Evolutionary conservation across 2,888 invertebrate genomes (phyloP), one percentile per base, ranked within the genome.

Genomic region (Ennomos erosarius): DNA sequence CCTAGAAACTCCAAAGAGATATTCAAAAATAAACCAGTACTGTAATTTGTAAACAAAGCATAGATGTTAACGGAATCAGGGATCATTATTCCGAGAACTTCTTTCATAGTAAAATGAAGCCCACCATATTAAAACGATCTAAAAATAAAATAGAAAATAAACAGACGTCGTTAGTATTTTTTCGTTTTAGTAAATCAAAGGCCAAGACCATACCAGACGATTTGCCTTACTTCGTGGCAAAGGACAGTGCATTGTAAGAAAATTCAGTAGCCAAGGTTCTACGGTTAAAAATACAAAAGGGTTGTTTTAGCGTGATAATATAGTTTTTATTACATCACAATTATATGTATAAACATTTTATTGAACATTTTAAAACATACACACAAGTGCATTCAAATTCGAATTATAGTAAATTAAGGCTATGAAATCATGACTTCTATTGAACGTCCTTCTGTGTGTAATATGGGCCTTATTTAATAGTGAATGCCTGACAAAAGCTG

Each of bases 131-230:
- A 54, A 57, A 44, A 36, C 9, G 11, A 40, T 36, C 51, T 43
- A 47, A 55, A 52, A 42, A 54, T 55, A 58, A 48, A 53, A 36
- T 39, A 43, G 48, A 57, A 55, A 49, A 63, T 56, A 59, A 67
- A 60, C 61, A 59, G 64, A 60, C 60, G 45, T 50, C 65, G 54
- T 13, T 50, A 26, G 44, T 63, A 34, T 54, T 45, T 57, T 67
- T 54, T 71, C 46, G 16, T 72, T 70, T 71, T 64, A 64, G 48
- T 66, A 74, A 75, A 74, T 67, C 73, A 77, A 76, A 75, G 74
- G 70, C 71, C 65, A 71, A 71, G 74, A 71, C 71, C 63, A 64
- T 56, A 65, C 57, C 65, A 26, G 6, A 26, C 26, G 6, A 26
- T 26, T 39, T 37, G 43, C 33, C 38, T 13, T 48, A 55, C 16